A percentile compares a stretch with the other conserved stretches of the same genome.
phyloP scores from a whole-genome alignment of 1,140 invertebrate species.

The Heliothis virescens region DNA sequence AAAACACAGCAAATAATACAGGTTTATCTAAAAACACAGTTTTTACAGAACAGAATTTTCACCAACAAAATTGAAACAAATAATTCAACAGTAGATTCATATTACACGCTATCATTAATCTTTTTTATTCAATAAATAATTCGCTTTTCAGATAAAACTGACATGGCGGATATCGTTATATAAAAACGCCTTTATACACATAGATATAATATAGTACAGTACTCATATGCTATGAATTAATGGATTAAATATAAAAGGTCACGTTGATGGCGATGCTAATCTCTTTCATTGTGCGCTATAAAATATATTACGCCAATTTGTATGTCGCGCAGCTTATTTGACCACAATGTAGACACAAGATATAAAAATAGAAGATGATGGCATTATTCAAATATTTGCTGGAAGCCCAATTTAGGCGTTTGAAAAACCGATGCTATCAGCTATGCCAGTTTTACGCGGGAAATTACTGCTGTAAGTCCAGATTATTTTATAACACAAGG shows the following conservation, averaged over 20 bases:
- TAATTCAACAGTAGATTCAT: too few species aligned
- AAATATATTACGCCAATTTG: constrained; percentile 30
- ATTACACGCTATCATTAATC: too few species aligned
- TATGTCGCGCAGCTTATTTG: background rate
- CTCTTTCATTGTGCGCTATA: constrained; percentile 24
- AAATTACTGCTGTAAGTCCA: too few species aligned
- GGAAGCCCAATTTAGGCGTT: too few species aligned
- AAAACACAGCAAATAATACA: too few species aligned
- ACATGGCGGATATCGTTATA: background rate
- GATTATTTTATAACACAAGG: too few species aligned
- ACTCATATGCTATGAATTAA: constrained; percentile 19
- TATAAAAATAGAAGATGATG: background rate
- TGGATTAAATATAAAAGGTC: constrained; percentile 36
- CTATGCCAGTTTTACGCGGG: too few species aligned
- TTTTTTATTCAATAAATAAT: too few species aligned
- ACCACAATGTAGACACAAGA: background rate
- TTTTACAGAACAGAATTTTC: too few species aligned
- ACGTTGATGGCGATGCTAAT: constrained; percentile 23
- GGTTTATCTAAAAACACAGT: too few species aligned
- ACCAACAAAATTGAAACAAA: too few species aligned
- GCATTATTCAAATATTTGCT: background rate
- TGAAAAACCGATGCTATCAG: too few species aligned
- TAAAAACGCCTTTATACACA: background rate
- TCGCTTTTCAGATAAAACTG: background rate
- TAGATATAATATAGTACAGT: background rate